phyloP scores from a whole-genome alignment of 2,113 vertebrate species.

The Galemys pyrenaicus region DNA sequence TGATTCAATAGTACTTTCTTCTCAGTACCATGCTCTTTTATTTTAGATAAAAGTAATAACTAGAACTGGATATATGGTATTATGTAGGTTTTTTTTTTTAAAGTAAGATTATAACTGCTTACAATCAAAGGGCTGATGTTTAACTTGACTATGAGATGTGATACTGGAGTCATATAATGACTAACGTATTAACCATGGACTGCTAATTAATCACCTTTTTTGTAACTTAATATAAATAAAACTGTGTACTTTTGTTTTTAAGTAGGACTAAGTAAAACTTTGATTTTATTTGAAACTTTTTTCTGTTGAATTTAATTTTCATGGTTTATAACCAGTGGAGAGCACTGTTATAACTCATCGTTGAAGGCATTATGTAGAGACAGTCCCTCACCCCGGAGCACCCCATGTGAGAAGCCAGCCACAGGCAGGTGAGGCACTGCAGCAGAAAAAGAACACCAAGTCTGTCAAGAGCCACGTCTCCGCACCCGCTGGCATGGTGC shows the following conservation, averaged over 20 bases:
- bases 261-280: slow-evolving; percentile 3
- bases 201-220: background rate
- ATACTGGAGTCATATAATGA: background rate
- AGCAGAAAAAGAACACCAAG: rapidly evolving
- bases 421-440: background rate
- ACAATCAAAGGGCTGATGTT: background rate
- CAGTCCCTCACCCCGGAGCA: background rate
- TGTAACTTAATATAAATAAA: background rate
- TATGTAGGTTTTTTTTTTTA: too few species aligned
- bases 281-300: slow-evolving; percentile 20
- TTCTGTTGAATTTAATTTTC: slow-evolving; percentile 22
- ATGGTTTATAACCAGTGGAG: background rate
- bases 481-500: background rate
- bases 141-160: background rate
- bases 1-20: background rate
- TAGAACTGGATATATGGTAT: background rate
- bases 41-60: slow-evolving; percentile 27
- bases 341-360: too few species aligned
- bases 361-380: background rate
- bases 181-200: background rate
- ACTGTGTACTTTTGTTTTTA: slow-evolving; percentile 14
- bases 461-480: background rate
- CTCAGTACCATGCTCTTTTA: background rate
- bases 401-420: too few species aligned
- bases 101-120: slow-evolving; percentile 15